Base-by-base conservation (phyloP, 2,888 invertebrate genomes). In the Megastigmus dorsalis region DNA sequence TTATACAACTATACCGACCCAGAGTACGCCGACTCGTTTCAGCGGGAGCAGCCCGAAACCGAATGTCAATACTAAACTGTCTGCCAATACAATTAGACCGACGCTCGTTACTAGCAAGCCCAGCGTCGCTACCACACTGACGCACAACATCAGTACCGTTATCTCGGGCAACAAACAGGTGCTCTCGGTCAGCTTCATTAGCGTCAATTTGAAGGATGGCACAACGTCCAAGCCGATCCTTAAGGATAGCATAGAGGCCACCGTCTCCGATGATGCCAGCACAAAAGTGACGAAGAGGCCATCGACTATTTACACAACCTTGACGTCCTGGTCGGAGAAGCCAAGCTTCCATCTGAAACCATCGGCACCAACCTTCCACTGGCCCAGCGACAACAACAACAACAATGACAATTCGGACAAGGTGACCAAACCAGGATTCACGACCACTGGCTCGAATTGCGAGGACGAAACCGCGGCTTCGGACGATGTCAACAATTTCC, bases 401-500 rank as follows among this genome's bases (percentile, higher is more conserved):
- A 15, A 77, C 72, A 10, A 76, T 2, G 52, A 55, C 0, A 50
- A 52, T 55, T 10, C 13, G n/a, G 26, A 67, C 13, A 52, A 57
- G 2, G 38, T 73, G 2, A 76, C 75, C 9, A 60, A n/a, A 9
- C 59, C 70, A 0, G 45, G 26, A 0, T 45, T 41, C 55, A 38
- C 77, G 38, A 26, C 62, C 59, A 26, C 62, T 43, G 43, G 76
- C 79, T 81, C 77, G 7, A 80, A 84, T 7, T 84, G 87, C 45
- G 93, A 93, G 80, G 89, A 91, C 5, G 92, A 92, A 77, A 93
- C 94, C 0, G 91, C 92, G 23, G 84, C 84, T 0, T 90, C 92
- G 0, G 93, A 94, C 81, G 93, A 95, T 76, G 88, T 92, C 23
- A 92, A 93, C 38, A 95, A 95, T 81, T 96, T 96, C 89, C 95